phyloP scores from a whole-genome alignment of 92 coral and sea anemone genomes.

The Umimayanthus kanabou region DNA sequence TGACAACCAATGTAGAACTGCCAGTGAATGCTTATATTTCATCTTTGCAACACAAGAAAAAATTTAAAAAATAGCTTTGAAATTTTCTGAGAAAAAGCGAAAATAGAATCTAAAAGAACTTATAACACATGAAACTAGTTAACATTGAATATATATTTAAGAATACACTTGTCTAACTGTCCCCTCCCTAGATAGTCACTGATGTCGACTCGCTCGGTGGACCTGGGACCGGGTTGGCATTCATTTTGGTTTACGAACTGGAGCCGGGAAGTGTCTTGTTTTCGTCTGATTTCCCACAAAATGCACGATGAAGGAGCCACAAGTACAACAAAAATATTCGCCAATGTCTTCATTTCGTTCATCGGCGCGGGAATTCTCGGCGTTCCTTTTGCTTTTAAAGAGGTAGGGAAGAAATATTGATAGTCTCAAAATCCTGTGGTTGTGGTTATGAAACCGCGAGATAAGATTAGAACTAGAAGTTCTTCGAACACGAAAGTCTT shows the following conservation, averaged over 20 bases:
- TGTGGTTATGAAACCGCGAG: constrained; percentile 5
- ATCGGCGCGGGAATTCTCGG: constrained; percentile 99
- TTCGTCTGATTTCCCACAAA: constrained; percentile 15
- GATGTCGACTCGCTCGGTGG: neutral
- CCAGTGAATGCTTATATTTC: neutral
- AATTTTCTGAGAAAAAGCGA: neutral
- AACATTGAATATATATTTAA: neutral
- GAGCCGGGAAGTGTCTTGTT: neutral
- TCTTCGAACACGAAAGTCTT: neutral
- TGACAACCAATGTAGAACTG: neutral
- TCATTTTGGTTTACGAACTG: neutral
- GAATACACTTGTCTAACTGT: neutral
- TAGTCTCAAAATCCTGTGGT: neutral
- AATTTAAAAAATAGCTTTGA: no score
- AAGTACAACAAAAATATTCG: constrained; percentile 92
- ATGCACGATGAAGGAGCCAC: constrained; percentile 90
- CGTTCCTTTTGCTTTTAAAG: constrained; percentile 96
- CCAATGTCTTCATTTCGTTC: constrained; percentile 93
- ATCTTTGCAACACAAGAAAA: neutral
- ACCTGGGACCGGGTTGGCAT: neutral
- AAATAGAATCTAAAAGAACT: neutral
- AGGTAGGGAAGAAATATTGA: constrained; percentile 59
- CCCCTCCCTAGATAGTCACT: constrained; percentile 15
- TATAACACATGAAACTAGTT: neutral
- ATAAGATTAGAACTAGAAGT: neutral